Evolutionary conservation across 2,797 vertebrate species (phyloP).

Genomic region (Sebastes goodei): DNA sequence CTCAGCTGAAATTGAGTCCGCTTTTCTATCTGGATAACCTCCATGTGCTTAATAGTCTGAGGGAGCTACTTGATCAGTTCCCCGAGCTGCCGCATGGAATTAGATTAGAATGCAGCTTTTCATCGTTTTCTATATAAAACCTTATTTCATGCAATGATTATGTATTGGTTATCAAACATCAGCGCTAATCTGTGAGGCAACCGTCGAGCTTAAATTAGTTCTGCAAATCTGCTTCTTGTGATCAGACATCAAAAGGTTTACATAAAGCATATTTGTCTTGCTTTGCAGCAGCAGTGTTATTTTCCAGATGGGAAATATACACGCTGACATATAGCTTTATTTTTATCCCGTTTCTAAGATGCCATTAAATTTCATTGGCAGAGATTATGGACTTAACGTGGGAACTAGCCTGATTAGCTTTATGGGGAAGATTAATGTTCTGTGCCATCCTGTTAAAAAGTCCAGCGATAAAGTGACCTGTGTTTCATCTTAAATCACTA

Average conservation of each 20-base stretch:
- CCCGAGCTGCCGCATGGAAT: constrained; percentile 27
- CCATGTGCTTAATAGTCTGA: constrained; percentile 54
- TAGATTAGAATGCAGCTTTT: constrained; percentile 48
- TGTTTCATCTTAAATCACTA: background rate
- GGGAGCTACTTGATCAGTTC: constrained; percentile 56
- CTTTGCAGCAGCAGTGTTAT: constrained; percentile 22
- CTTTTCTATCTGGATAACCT: constrained; percentile 65
- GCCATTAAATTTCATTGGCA: constrained; percentile 32
- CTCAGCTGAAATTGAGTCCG: constrained; percentile 72
- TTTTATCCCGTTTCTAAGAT: constrained; percentile 25
- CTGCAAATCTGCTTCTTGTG: constrained; percentile 55
- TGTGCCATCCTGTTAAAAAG: background rate
- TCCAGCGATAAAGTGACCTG: constrained; percentile 3
- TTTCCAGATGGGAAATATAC: constrained; percentile 30
- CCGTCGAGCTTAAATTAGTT: constrained; percentile 51
- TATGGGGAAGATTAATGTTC: background rate
- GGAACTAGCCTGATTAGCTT: background rate
- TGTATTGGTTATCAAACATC: constrained; percentile 57
- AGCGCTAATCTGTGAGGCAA: constrained; percentile 49
- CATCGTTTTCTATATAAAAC: constrained; percentile 47
- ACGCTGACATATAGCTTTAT: constrained; percentile 17
- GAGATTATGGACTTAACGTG: background rate
- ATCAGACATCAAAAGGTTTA: constrained; percentile 68
- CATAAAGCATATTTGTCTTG: constrained; percentile 36
- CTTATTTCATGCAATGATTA: constrained; percentile 52